Base-by-base conservation (phyloP, 1,140 invertebrate genomes). In the Dendroctonus valens region DNA sequence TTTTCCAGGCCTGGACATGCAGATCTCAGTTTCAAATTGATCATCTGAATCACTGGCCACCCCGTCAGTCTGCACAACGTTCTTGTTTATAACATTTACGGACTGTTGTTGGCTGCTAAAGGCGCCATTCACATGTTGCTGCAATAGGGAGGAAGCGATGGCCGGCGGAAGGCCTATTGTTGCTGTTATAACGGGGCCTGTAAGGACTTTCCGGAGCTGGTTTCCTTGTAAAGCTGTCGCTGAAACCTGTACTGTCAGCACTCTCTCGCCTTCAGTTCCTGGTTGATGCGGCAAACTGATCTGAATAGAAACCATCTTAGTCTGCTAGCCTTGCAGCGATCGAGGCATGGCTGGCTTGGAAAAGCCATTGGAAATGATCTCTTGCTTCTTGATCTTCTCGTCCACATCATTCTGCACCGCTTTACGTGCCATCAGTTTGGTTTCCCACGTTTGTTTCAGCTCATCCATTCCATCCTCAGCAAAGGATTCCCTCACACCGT, bases 381-480 rank as follows among this genome's bases (percentile, higher is more conserved):
- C 65, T 38, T 60, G 52, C 44, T 68, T 68, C 52, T 68, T 68
- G 9, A 44, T 15, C 54, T 74, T 71, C 44, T 71, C 67, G 67
- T 74, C 69, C 46, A 65, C 65, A 40, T 68, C 66, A 59, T 41
- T 62, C 53, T 66, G 64, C 63, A 96, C 85, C 9, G 94, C 94
- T 80, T 95, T 95, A 72, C 91, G 94, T 11, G 90, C 87, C 66
- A 87, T 81, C 60, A 98, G 79, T 81, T 97, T 97, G 6, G 84
- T 86, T 77, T 96, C 93, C 96, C 96, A 98, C 75, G 93, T 84
- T 81, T 95, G 91, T 82, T 94, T 96, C 46, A 99, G 94, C 77
- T 99, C 95, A 78, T 99, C 97, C 3, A 99, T 91, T 66, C 96
- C 94, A 79, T 99, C 97, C 77, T 99, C 97, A 12, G 97, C 82